A percentile compares a stretch with the other conserved stretches of the same genome.
phyloP scores from a whole-genome alignment of 2,797 vertebrate genomes.

The Fundulus diaphanus region DNA sequence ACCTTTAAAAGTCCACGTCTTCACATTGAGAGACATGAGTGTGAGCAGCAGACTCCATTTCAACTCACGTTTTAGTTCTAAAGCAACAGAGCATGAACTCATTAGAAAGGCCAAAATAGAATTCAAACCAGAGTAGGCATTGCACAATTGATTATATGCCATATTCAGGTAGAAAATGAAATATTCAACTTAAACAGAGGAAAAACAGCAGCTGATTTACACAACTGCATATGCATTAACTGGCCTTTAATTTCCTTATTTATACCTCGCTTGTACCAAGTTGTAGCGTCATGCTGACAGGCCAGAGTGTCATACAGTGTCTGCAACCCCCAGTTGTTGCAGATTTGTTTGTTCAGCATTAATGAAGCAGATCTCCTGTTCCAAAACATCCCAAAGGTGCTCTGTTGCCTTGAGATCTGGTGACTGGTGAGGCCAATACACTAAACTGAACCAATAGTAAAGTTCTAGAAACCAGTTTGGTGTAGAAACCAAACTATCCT shows the following conservation, averaged over 20 bases:
- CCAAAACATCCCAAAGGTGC: not conserved
- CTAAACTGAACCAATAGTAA: not conserved
- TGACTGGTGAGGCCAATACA: not conserved
- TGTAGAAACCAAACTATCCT: no score
- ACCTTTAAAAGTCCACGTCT: not conserved
- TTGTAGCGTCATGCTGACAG: not conserved
- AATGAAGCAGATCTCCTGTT: not conserved
- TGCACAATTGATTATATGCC: no score
- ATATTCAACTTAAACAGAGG: no score
- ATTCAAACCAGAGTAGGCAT: no score
- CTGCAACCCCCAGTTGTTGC: not conserved
- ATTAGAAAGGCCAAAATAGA: no score
- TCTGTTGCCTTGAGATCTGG: not conserved
- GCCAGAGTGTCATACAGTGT: not conserved
- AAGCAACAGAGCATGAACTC: no score
- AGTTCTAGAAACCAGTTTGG: not conserved
- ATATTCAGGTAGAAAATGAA: no score
- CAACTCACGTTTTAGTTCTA: not conserved
- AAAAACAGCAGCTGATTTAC: no score
- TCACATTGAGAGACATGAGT: not conserved
- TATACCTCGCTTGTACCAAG: not conserved
- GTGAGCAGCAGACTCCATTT: not conserved
- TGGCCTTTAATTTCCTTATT: not conserved
- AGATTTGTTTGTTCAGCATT: not conserved
- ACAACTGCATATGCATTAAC: not conserved